Conservation (phyloP, 1,140 invertebrate genomes). For the Hestina assimilis region DNA sequence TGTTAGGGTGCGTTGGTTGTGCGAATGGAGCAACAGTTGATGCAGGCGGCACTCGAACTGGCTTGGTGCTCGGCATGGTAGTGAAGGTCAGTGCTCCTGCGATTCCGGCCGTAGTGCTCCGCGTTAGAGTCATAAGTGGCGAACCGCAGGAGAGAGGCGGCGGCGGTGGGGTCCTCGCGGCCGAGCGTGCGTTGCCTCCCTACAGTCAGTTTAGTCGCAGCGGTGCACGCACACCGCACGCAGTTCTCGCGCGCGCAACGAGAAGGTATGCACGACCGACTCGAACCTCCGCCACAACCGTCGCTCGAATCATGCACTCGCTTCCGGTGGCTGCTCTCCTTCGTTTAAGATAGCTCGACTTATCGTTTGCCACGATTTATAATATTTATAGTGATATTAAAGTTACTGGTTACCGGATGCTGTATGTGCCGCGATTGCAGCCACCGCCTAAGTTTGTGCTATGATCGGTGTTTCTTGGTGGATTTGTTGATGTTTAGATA, state of each 20-base stretch:
- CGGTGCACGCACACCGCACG: conserved; percentile 76
- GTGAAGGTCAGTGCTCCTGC: conserved; percentile 69
- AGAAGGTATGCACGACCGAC: conserved; percentile 66
- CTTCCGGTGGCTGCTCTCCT: conserved; percentile 68
- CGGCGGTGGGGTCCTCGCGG: conserved; percentile 64
- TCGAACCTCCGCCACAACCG: conserved; percentile 21
- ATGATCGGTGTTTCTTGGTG: conserved; percentile 17
- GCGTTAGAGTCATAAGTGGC: conserved; percentile 67
- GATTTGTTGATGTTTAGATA: background rate
- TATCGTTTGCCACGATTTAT: conserved; percentile 22
- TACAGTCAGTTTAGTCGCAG: conserved; percentile 67
- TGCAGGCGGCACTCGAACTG: conserved; percentile 45
- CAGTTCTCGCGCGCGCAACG: conserved; percentile 74
- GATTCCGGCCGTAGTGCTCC: conserved; percentile 64
- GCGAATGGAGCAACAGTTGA: conserved; percentile 43
- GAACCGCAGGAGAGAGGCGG: conserved; percentile 61
- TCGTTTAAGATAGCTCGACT: conserved; percentile 27
- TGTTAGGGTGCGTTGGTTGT: conserved; percentile 34
- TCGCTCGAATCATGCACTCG: conserved; percentile 48
- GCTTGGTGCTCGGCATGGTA: conserved; percentile 38
- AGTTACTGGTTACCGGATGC: background rate
- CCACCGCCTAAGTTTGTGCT: conserved; percentile 39
- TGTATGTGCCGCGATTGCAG: conserved; percentile 33
- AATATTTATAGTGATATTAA: background rate
- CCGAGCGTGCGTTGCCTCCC: conserved; percentile 56